Conservation (phyloP, 2,888 invertebrate species). For the Aporophyla nigra region DNA sequence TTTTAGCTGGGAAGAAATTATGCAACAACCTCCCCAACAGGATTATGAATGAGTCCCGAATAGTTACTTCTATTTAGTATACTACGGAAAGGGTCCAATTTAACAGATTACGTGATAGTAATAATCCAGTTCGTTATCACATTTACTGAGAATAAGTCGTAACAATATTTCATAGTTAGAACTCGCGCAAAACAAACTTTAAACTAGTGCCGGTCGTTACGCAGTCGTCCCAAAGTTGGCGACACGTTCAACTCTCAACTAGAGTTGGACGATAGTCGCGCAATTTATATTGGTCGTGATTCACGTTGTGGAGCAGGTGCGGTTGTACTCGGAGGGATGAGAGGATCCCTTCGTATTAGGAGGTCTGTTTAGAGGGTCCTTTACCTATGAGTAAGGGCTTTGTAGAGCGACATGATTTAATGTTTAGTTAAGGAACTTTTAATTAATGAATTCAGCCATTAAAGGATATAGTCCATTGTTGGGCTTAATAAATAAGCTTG, state of each 20-base stretch:
- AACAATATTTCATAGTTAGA: conserved; percentile 41
- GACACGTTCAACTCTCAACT: conserved; percentile 18
- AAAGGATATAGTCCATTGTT: background rate
- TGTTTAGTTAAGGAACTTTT: conserved; percentile 21
- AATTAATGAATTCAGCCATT: background rate
- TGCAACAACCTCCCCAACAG: no score
- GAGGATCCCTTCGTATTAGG: conserved; percentile 11
- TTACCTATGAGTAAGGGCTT: conserved; percentile 9
- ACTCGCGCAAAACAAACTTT: conserved; percentile 16
- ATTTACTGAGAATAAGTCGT: conserved; percentile 12
- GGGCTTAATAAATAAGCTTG: no score
- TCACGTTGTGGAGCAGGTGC: conserved; percentile 23
- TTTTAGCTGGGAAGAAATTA: no score
- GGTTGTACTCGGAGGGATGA: background rate
- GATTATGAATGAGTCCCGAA: background rate
- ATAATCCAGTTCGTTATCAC: conserved; percentile 18
- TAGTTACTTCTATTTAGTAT: background rate
- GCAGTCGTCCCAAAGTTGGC: conserved; percentile 12
- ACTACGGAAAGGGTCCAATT: background rate
- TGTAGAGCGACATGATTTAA: conserved; percentile 1
- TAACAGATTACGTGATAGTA: background rate
- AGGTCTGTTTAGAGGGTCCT: conserved; percentile 12
- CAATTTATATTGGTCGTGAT: conserved; percentile 30
- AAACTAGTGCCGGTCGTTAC: conserved; percentile 7
- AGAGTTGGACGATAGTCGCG: conserved; percentile 35